Conservation (phyloP, 2,797 vertebrate species). For the Botia almorhae region DNA sequence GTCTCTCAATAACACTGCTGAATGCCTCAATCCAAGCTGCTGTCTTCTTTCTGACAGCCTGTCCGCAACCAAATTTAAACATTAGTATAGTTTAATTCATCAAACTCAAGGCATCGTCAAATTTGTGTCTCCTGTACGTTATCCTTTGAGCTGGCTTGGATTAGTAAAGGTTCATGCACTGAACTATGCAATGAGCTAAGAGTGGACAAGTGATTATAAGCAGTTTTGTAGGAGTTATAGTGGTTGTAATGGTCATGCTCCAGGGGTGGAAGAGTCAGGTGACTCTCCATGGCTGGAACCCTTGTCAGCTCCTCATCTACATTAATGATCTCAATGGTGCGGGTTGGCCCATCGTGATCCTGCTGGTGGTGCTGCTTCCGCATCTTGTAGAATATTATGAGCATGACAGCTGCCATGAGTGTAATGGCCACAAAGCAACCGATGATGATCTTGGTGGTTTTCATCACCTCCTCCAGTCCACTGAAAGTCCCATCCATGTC, state of each 20-base stretch:
- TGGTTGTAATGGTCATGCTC: slow-evolving; percentile 97
- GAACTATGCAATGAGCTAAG: slow-evolving; percentile 99
- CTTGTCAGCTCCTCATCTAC: slow-evolving; percentile 97
- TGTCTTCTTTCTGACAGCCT: slow-evolving; percentile 61
- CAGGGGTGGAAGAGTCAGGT: slow-evolving; percentile 94
- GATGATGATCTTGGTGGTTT: slow-evolving; percentile 99
- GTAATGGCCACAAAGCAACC: slow-evolving; percentile 99
- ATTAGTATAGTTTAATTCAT: slow-evolving; percentile 65
- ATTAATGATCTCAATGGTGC: slow-evolving; percentile 98
- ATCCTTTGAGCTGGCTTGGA: slow-evolving; percentile 99
- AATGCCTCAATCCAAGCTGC: slow-evolving; percentile 82
- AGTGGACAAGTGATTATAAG: slow-evolving; percentile 95
- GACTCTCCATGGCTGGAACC: slow-evolving; percentile 92
- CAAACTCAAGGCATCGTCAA: slow-evolving; percentile 76
- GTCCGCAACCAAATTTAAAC: slow-evolving; percentile 33
- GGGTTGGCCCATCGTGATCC: slow-evolving; percentile 92
- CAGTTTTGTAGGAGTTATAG: slow-evolving; percentile 98
- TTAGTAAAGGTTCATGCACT: slow-evolving; percentile 99
- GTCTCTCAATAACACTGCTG: slow-evolving; percentile 88
- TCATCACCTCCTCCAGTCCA: slow-evolving; percentile 99
- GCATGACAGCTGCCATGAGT: slow-evolving; percentile 97
- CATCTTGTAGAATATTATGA: slow-evolving; percentile 99
- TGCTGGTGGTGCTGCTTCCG: slow-evolving; percentile 98
- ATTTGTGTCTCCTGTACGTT: slow-evolving; percentile 99
- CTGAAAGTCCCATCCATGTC: slow-evolving; percentile 84